Evolutionary conservation across 2,888 invertebrate species (phyloP).

Genomic region (Aspidiotus destructor): DNA sequence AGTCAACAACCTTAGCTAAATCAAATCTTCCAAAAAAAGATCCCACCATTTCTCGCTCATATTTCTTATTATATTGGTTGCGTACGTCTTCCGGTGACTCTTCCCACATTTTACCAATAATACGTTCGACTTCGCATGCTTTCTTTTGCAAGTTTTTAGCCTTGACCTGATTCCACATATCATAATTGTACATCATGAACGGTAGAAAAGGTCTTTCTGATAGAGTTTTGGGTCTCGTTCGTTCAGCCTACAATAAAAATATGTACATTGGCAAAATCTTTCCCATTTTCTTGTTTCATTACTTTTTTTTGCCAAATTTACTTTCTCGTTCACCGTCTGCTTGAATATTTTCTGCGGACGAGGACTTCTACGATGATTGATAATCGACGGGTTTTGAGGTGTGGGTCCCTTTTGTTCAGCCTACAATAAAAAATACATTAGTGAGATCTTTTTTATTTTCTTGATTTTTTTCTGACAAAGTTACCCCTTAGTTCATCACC

Average conservation of each 20-base stretch:
- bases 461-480: background rate
- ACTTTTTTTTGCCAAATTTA: no score
- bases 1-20: conserved; percentile 11
- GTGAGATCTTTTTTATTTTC: background rate
- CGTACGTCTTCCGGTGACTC: conserved; percentile 86
- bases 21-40: background rate
- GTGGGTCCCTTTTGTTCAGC: no score
- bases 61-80: conserved; percentile 87
- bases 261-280: no score
- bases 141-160: conserved; percentile 90
- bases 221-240: conserved; percentile 78
- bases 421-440: conserved; percentile 39
- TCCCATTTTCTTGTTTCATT: no score
- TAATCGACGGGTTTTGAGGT: no score
- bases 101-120: conserved; percentile 97
- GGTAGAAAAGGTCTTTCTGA: conserved; percentile 98
- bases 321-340: no score
- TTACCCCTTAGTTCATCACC: conserved; percentile 35
- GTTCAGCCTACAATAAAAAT: no score
- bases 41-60: conserved; percentile 86
- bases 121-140: conserved; percentile 96
- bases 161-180: conserved; percentile 95
- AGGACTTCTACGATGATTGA: no score
- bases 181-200: conserved; percentile 95
- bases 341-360: no score